Conservation (phyloP, 1,140 invertebrate species). For the Drosophila dunni region DNA sequence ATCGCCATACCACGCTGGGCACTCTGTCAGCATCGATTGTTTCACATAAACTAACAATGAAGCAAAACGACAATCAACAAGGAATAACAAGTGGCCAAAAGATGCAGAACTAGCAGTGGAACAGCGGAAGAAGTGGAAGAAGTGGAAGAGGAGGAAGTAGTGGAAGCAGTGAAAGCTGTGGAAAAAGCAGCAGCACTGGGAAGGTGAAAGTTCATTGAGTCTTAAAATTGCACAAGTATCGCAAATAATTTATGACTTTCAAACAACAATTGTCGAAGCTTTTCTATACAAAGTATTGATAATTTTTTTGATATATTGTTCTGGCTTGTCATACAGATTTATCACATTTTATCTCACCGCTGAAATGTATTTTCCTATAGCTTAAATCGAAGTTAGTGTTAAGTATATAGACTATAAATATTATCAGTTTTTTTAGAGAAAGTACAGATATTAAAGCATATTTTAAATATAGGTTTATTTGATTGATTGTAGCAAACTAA, state of each 20-base stretch:
- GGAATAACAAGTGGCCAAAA: no score
- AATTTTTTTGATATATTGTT: conserved; percentile 27
- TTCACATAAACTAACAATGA: not conserved
- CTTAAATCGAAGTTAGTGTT: not conserved
- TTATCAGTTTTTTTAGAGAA: no score
- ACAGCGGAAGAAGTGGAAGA: not conserved
- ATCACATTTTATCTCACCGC: conserved; percentile 12
- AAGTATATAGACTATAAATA: no score
- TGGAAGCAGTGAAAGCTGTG: no score
- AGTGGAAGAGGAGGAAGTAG: no score
- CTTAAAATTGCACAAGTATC: conserved; percentile 7
- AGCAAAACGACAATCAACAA: not conserved
- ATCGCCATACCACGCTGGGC: not conserved
- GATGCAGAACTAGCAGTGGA: not conserved
- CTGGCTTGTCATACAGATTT: conserved; percentile 11
- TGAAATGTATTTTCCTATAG: not conserved
- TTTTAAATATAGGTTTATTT: no score
- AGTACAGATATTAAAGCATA: no score
- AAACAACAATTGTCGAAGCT: conserved; percentile 28
- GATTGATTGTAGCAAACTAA: no score
- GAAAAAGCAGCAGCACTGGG: not conserved
- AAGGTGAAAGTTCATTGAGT: conserved; percentile 37
- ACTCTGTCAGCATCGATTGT: conserved; percentile 7
- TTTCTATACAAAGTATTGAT: conserved; percentile 13
- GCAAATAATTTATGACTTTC: conserved; percentile 38